phyloP scores from a whole-genome alignment of 2,797 vertebrate genomes.

The Pantherophis alleghaniensis region DNA sequence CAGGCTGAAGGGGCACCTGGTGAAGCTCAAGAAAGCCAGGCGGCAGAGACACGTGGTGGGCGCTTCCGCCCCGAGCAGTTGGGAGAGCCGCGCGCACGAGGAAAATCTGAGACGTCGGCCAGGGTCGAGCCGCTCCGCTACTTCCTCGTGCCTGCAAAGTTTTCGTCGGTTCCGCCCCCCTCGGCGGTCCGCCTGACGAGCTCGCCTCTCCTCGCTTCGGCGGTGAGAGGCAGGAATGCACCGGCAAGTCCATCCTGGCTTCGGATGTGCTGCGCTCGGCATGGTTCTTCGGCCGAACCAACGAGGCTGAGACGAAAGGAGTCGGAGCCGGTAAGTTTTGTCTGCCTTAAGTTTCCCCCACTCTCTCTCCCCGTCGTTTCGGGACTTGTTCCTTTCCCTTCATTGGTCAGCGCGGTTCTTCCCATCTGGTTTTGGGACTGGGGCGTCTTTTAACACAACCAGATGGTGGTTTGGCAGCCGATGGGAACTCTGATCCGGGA shows the following conservation, averaged over 20 bases:
- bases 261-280: neutral
- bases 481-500: neutral
- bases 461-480: neutral
- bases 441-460: neutral
- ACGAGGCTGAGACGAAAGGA: conserved; percentile 38
- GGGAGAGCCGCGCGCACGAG: neutral
- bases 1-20: neutral
- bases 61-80: neutral
- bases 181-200: neutral
- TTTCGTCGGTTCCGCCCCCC: neutral
- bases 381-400: no score
- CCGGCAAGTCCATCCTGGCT: neutral
- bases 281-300: neutral
- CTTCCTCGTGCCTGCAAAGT: neutral
- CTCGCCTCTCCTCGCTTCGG: neutral
- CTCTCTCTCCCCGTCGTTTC: no score
- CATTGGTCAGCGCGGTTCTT: neutral
- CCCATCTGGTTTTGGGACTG: neutral
- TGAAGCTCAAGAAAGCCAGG: neutral
- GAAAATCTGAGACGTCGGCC: neutral
- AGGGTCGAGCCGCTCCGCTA: neutral
- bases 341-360: neutral
- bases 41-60: no score
- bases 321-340: conserved; percentile 62
- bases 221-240: neutral